Evolutionary conservation across 2,888 invertebrate genomes (phyloP).

Genomic region (Acanthosepion esculentum): DNA sequence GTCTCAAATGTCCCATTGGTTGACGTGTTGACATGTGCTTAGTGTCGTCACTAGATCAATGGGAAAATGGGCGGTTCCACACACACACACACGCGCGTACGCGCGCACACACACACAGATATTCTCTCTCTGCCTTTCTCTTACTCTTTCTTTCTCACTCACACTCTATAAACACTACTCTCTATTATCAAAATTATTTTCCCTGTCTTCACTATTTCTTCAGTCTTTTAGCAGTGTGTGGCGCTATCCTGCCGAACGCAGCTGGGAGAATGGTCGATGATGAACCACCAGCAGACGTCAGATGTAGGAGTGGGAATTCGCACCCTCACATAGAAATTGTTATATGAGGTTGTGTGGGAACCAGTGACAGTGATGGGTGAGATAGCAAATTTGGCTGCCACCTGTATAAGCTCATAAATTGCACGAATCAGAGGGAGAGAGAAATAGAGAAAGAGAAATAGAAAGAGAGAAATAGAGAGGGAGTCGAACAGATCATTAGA

Average conservation of each 20-base stretch:
- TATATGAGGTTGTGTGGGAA: background rate
- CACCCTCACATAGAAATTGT: background rate
- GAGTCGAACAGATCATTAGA: no score
- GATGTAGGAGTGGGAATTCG: background rate
- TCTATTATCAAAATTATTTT: no score
- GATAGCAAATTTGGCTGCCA: background rate
- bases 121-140: background rate
- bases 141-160: background rate
- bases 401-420: background rate
- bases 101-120: no score
- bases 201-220: background rate
- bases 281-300: background rate
- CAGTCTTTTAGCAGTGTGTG: background rate
- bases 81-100: no score
- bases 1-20: background rate
- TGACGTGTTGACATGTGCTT: background rate
- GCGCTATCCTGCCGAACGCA: background rate
- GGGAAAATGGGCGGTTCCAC: background rate
- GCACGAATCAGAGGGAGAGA: background rate
- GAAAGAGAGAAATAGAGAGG: background rate
- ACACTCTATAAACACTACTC: background rate
- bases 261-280: slow-evolving; percentile 2
- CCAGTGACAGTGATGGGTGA: background rate
- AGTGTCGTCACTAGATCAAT: background rate
- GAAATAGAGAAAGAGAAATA: background rate